A percentile compares a stretch with the other conserved stretches of the same genome.
These are phyloP conservation scores for Thymelicus acteon DNA, from an alignment of 2,888 invertebrate species.

Conservation along the genomic window DNA sequence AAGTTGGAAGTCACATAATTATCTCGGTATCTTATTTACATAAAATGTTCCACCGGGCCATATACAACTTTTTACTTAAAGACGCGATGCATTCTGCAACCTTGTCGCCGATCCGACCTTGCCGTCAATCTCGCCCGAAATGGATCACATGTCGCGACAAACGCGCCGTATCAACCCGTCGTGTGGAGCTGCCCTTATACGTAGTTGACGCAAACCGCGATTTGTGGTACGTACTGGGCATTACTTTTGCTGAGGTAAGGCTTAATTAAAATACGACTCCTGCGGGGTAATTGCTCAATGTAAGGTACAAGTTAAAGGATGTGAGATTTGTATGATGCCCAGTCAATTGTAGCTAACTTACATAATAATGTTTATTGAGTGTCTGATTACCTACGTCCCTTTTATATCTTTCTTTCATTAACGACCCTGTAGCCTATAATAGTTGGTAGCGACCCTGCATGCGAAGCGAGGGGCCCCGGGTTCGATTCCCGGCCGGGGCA, in stretches of 20 bases:
- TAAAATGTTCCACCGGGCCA: background rate
- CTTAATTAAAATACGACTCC: conserved; percentile 6
- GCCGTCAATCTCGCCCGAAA: background rate
- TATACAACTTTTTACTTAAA: background rate
- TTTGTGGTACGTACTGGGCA: background rate
- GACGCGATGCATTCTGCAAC: background rate
- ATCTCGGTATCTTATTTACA: background rate
- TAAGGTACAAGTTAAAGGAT: background rate
- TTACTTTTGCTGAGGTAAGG: background rate
- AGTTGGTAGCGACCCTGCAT: too few species aligned
- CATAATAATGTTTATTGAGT: too few species aligned
- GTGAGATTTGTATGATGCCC: background rate
- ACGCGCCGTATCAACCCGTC: background rate
- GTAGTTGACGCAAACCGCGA: background rate
- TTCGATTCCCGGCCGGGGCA: too few species aligned
- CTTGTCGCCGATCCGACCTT: background rate
- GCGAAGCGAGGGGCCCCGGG: too few species aligned
- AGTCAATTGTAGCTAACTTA: too few species aligned
- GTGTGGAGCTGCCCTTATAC: conserved; percentile 1
- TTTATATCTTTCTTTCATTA: too few species aligned
- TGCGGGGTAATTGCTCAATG: background rate
- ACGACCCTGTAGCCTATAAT: too few species aligned
- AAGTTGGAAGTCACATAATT: background rate
- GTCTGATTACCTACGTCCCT: too few species aligned
- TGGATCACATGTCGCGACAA: background rate